A percentile compares a stretch with the other conserved stretches of the same genome.
Evolutionary conservation across 1,140 invertebrate species (phyloP).

Genomic region (Bombyx mandarina): DNA sequence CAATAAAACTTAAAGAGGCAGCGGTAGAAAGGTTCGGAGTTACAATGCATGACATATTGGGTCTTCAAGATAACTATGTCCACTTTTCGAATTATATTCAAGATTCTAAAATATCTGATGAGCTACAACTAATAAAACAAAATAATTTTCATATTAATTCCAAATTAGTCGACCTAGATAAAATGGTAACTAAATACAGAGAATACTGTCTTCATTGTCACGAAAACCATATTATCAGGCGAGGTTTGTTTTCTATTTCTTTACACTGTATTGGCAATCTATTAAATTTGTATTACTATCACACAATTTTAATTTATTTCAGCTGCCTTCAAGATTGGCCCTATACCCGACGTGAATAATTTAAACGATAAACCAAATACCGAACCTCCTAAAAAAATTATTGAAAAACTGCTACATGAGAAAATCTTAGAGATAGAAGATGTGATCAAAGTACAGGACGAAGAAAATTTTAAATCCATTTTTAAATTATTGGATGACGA

Average conservation of each 20-base stretch:
- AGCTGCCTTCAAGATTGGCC: too few relatives aligned
- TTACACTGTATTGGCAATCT: neutral
- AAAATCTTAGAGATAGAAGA: too few relatives aligned
- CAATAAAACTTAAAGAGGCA: conserved; percentile 21
- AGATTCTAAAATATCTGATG: conserved; percentile 4
- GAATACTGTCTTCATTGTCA: conserved; percentile 20
- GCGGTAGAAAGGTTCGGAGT: conserved; percentile 26
- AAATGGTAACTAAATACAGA: conserved; percentile 16
- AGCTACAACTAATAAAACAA: conserved; percentile 14
- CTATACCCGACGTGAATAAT: too few relatives aligned
- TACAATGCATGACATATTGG: conserved; percentile 32
- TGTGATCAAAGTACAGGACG: too few relatives aligned
- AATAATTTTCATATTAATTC: conserved; percentile 17
- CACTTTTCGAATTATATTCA: conserved; percentile 20
- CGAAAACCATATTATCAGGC: neutral
- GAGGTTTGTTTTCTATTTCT: neutral
- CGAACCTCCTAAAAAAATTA: too few relatives aligned
- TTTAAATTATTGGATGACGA: conserved; percentile 14
- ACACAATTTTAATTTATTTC: too few relatives aligned
- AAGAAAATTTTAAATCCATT: too few relatives aligned
- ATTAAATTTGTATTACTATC: too few relatives aligned
- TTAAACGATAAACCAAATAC: too few relatives aligned
- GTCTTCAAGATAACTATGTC: conserved; percentile 34
- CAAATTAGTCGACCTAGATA: conserved; percentile 15
- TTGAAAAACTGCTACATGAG: too few relatives aligned